A percentile compares a stretch with the other conserved stretches of the same genome.
phyloP scores from a whole-genome alignment of 2,113 vertebrate genomes.

The Apteryx owenii region DNA sequence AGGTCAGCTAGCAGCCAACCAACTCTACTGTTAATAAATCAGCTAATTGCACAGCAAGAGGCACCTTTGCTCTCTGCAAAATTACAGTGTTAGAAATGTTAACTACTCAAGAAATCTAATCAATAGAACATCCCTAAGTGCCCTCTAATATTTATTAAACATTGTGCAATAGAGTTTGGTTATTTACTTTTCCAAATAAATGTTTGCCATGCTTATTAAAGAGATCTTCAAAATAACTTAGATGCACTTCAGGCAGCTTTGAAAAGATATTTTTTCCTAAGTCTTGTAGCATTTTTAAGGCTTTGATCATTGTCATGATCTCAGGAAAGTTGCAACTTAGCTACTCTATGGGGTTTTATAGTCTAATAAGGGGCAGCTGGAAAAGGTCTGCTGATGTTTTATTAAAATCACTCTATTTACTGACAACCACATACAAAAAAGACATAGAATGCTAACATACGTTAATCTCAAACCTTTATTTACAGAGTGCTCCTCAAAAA shows the following conservation, averaged over 20 bases:
- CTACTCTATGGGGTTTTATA: not conserved
- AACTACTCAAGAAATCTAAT: slow-evolving; percentile 64
- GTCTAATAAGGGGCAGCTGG: not conserved
- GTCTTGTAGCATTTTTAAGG: slow-evolving; percentile 59
- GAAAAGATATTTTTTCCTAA: slow-evolving; percentile 32
- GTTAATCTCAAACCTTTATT: not conserved
- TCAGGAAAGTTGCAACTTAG: slow-evolving; percentile 17
- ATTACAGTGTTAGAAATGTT: slow-evolving; percentile 62
- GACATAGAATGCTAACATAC: not conserved
- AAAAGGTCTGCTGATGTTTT: not conserved
- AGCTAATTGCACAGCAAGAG: slow-evolving; percentile 67
- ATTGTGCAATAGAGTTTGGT: slow-evolving; percentile 49
- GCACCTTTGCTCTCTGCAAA: slow-evolving; percentile 41
- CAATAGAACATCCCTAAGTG: slow-evolving; percentile 61
- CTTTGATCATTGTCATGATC: slow-evolving; percentile 44
- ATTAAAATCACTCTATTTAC: not conserved
- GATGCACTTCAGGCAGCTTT: slow-evolving; percentile 49
- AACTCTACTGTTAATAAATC: slow-evolving; percentile 53
- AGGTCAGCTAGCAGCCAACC: slow-evolving; percentile 12
- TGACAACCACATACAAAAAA: not conserved
- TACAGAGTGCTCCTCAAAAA: not conserved
- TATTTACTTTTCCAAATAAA: slow-evolving; percentile 68
- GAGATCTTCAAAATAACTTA: slow-evolving; percentile 59
- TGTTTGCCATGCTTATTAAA: slow-evolving; percentile 62
- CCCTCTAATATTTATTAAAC: slow-evolving; percentile 68